These are phyloP conservation scores for Zeugodacus cucurbitae DNA, from an alignment of 1,140 invertebrate genomes.

Conservation along the genomic window DNA sequence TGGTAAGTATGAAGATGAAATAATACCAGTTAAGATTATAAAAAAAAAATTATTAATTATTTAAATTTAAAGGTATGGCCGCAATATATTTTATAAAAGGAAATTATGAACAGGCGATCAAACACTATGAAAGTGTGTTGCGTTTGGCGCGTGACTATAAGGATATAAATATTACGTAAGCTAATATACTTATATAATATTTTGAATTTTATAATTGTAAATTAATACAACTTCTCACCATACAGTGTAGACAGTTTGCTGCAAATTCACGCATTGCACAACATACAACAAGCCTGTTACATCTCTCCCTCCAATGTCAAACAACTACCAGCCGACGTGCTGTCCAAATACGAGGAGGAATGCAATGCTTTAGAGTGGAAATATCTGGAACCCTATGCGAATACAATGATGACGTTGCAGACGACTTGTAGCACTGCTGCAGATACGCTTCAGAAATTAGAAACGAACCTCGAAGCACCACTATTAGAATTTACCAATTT, in stretches of 20 bases:
- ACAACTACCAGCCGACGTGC: neutral
- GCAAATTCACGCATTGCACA: constrained; percentile 77
- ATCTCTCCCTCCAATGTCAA: neutral
- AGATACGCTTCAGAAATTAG: neutral
- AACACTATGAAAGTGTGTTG: constrained; percentile 72
- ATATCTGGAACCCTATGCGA: constrained; percentile 68
- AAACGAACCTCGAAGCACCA: neutral
- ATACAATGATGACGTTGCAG: neutral
- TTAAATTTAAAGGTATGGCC: constrained; percentile 67
- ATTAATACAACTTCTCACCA: neutral
- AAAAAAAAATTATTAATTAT: neutral
- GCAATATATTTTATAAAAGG: constrained; percentile 72
- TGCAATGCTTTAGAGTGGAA: constrained; percentile 69
- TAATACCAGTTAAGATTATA: neutral
- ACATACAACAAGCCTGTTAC: constrained; percentile 67
- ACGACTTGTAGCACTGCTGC: neutral
- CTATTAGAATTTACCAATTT: constrained; percentile 15
- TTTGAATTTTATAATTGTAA: neutral
- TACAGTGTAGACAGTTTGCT: constrained; percentile 68
- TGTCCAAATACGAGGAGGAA: constrained; percentile 44
- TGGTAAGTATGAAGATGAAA: constrained; percentile 47
- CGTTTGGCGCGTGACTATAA: constrained; percentile 56
- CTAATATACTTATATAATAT: neutral
- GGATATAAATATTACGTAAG: constrained; percentile 52
- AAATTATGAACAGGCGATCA: constrained; percentile 70